Evolutionary conservation across 2,888 invertebrate species (phyloP).

Genomic region (Limnephilus rhombicus): DNA sequence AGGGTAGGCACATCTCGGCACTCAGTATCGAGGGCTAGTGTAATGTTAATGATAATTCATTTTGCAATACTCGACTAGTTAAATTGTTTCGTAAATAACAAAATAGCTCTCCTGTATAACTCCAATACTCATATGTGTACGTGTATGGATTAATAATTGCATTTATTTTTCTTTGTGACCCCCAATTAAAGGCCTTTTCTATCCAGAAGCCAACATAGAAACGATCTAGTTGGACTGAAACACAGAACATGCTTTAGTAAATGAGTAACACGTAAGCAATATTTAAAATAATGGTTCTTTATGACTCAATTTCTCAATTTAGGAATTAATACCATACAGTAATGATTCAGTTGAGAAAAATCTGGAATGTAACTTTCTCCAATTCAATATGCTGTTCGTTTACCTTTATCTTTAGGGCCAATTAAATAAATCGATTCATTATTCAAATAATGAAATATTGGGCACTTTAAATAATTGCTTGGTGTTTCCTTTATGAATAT

Average conservation of each 20-base stretch:
- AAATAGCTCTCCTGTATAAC: too few relatives aligned
- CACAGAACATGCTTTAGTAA: neutral
- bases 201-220: neutral
- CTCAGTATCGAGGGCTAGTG: too few relatives aligned
- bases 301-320: constrained; percentile 48
- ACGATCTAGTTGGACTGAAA: neutral
- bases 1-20: too few relatives aligned
- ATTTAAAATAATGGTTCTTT: neutral
- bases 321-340: neutral
- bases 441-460: constrained; percentile 47
- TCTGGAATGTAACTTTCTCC: constrained; percentile 46
- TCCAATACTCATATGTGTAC: too few relatives aligned
- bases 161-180: neutral
- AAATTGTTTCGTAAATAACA: too few relatives aligned
- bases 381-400: constrained; percentile 9
- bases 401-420: constrained; percentile 34
- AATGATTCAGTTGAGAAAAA: constrained; percentile 16
- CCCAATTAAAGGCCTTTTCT: neutral
- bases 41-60: too few relatives aligned
- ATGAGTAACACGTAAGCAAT: neutral
- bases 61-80: too few relatives aligned
- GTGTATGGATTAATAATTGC: neutral
- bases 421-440: constrained; percentile 29
- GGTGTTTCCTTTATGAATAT: constrained; percentile 19
- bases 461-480: constrained; percentile 51